A percentile compares a stretch with the other conserved stretches of the same genome.
phyloP scores from a whole-genome alignment of 2,797 vertebrate genomes.

The Silurus aristotelis region DNA sequence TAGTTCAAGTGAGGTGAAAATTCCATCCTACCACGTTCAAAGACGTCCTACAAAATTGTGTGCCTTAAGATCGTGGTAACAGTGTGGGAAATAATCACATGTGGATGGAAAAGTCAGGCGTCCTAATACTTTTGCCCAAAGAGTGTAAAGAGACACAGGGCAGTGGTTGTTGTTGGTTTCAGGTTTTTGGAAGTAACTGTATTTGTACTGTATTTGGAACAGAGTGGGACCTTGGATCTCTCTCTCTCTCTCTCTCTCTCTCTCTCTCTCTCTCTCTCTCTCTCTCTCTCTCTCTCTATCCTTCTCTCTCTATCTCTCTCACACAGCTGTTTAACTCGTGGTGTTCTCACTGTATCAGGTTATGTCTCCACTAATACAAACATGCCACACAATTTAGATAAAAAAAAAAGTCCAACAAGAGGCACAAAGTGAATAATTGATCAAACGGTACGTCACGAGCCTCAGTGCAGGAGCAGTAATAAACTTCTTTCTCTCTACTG shows the following conservation, averaged over 20 bases:
- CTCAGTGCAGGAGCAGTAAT: conserved; percentile 13
- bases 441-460: conserved; percentile 33
- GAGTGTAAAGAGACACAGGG: too few relatives aligned
- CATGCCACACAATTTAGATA: conserved; percentile 34
- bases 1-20: too few relatives aligned
- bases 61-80: too few relatives aligned
- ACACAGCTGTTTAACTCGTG: conserved; percentile 20
- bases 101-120: too few relatives aligned
- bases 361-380: conserved; percentile 48
- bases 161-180: background rate
- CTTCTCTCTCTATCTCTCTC: background rate
- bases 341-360: conserved; percentile 33
- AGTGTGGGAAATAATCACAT: too few relatives aligned
- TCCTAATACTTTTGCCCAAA: too few relatives aligned
- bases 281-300: background rate
- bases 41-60: too few relatives aligned
- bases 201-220: background rate
- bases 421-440: conserved; percentile 46
- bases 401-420: conserved; percentile 36
- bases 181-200: background rate
- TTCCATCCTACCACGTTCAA: too few relatives aligned
- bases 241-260: background rate
- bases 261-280: background rate
- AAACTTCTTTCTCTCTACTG: background rate
- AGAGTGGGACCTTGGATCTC: background rate